Conservation (phyloP, 2,888 invertebrate genomes). For the Stenodera caucasica region DNA sequence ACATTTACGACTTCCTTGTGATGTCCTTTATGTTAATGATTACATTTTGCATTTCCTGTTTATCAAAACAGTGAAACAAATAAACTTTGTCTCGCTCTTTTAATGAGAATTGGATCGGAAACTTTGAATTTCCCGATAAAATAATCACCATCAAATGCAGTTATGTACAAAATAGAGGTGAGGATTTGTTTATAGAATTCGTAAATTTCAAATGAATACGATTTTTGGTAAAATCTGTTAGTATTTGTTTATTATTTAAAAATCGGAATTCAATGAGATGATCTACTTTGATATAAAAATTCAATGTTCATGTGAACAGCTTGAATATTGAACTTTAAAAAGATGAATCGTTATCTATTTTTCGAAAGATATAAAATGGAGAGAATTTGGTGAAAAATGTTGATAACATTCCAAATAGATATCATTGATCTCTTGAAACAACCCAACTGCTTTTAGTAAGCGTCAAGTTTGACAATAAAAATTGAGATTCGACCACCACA, state of each 20-base stretch:
- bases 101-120: background rate
- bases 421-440: background rate
- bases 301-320: background rate
- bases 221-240: no score
- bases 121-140: no score
- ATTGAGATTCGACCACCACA: background rate
- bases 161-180: no score
- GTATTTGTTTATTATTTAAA: no score
- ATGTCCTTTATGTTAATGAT: background rate
- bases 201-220: no score
- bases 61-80: background rate
- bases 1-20: background rate
- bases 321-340: constrained; percentile 6
- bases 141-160: no score
- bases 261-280: no score
- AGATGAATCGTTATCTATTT: background rate
- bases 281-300: background rate
- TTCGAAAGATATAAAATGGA: background rate
- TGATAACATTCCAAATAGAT: constrained; percentile 1
- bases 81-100: background rate
- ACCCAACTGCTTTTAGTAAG: background rate
- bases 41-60: background rate
- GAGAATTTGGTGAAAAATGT: constrained; percentile 7
- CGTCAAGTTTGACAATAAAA: constrained; percentile 6
- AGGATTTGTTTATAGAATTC: no score